phyloP scores from a whole-genome alignment of 2,113 vertebrate species.

The Melanostigma gelatinosum region DNA sequence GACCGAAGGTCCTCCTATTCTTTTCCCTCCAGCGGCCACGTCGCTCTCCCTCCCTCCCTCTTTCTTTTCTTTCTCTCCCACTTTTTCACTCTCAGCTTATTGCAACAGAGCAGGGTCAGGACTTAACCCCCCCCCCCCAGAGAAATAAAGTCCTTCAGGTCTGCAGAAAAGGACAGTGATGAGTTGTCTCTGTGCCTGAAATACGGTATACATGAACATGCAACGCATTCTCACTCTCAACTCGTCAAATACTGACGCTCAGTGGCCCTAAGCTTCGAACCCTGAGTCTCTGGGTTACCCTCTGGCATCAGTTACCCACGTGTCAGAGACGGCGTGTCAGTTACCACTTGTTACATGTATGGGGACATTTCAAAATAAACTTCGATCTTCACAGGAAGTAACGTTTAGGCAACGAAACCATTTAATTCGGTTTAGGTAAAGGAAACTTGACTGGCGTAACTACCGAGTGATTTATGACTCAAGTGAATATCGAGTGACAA shows the following conservation, averaged over 20 bases:
- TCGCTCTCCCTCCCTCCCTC: constrained; percentile 10
- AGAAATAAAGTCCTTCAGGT: constrained; percentile 51
- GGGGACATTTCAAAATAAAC: not conserved
- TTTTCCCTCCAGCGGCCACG: constrained; percentile 37
- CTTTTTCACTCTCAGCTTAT: constrained; percentile 52
- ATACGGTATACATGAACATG: not conserved
- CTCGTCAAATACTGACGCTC: too few species aligned
- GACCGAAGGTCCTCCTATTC: constrained; percentile 65
- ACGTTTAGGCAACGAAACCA: not conserved
- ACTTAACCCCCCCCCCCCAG: constrained; percentile 40
- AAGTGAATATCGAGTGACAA: too few species aligned
- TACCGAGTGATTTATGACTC: too few species aligned
- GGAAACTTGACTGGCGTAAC: too few species aligned
- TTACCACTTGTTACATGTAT: not conserved
- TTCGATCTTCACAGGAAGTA: not conserved
- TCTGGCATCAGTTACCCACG: too few species aligned
- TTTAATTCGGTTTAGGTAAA: too few species aligned
- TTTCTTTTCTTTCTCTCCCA: constrained; percentile 42
- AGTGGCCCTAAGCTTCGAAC: too few species aligned
- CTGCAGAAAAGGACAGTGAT: constrained; percentile 27
- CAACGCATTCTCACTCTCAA: not conserved
- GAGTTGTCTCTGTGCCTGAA: constrained; percentile 6
- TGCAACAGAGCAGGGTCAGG: constrained; percentile 46
- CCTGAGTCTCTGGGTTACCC: too few species aligned
- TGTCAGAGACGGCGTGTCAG: too few species aligned